Evolutionary conservation across 2,888 invertebrate genomes (phyloP).

Genomic region (Pyrgus malvae): DNA sequence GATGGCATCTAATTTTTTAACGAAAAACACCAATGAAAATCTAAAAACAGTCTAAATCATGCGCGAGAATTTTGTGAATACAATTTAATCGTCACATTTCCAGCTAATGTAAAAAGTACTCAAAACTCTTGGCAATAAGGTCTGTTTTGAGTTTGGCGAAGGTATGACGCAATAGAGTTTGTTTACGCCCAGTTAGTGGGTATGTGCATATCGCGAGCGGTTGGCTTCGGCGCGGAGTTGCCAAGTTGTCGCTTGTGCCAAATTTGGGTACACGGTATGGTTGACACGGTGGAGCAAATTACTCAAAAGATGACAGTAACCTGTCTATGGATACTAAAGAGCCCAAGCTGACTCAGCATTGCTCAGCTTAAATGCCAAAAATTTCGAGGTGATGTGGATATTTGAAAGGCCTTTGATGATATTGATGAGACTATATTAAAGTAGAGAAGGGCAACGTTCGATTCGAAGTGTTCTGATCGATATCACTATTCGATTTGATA

Average conservation of each 20-base stretch:
- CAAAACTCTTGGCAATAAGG: constrained; percentile 42
- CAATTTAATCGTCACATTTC: constrained; percentile 47
- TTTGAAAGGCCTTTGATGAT: too few species aligned
- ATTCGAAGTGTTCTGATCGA: too few species aligned
- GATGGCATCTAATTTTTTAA: background rate
- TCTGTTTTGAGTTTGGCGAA: constrained; percentile 44
- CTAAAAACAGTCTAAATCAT: constrained; percentile 42
- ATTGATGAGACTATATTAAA: too few species aligned
- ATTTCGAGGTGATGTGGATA: too few species aligned
- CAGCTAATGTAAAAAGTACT: constrained; percentile 39
- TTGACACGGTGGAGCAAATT: constrained; percentile 32
- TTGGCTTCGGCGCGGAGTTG: constrained; percentile 47
- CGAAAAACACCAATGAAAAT: background rate
- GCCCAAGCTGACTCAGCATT: too few species aligned
- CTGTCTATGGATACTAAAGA: too few species aligned
- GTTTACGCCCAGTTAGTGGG: constrained; percentile 64
- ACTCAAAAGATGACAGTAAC: background rate
- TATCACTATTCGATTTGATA: too few species aligned
- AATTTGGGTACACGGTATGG: constrained; percentile 59
- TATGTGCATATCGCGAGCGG: constrained; percentile 37
- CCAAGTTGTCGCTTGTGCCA: constrained; percentile 70
- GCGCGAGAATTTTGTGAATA: constrained; percentile 54
- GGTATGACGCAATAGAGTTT: constrained; percentile 71
- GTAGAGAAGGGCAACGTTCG: too few species aligned
- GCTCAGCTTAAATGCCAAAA: too few species aligned